Conservation (phyloP, 2,888 invertebrate genomes). For the Cheilosia pagana region DNA sequence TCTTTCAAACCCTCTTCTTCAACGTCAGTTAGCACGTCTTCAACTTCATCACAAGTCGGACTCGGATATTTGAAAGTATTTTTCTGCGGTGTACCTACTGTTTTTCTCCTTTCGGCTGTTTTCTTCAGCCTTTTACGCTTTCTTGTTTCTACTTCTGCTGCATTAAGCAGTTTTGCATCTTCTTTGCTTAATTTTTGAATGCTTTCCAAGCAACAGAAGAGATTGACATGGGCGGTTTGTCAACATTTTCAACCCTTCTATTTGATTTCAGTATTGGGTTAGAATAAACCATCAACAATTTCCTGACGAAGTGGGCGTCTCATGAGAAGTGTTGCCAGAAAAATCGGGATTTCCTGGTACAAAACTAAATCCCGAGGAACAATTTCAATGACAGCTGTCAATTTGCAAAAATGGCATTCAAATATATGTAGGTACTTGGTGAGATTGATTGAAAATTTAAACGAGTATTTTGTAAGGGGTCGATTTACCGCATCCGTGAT, state of each 20-base stretch:
- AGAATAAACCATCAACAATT: neutral
- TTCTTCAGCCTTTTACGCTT: neutral
- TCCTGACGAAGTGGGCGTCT: neutral
- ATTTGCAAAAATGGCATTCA: too few relatives aligned
- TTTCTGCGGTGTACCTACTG: neutral
- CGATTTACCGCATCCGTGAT: too few relatives aligned
- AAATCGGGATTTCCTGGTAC: too few relatives aligned
- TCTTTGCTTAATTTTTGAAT: constrained; percentile 7
- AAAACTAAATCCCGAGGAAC: too few relatives aligned
- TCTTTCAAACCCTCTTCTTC: constrained; percentile 10
- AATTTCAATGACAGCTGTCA: too few relatives aligned
- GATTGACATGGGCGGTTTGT: too few relatives aligned
- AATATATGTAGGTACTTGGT: too few relatives aligned
- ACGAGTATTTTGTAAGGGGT: too few relatives aligned
- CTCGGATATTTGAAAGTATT: neutral
- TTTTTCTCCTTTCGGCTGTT: neutral
- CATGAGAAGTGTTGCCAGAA: too few relatives aligned
- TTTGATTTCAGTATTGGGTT: neutral
- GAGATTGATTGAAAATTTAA: too few relatives aligned
- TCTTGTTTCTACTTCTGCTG: neutral
- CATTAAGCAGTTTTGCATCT: neutral
- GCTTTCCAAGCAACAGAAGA: neutral
- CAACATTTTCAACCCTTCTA: neutral
- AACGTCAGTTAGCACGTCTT: constrained; percentile 1
- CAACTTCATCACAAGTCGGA: constrained; percentile 1